Evolutionary conservation across 2,888 invertebrate genomes (phyloP), one percentile per base, ranked within the genome.

Genomic region (Apamea epomidion): DNA sequence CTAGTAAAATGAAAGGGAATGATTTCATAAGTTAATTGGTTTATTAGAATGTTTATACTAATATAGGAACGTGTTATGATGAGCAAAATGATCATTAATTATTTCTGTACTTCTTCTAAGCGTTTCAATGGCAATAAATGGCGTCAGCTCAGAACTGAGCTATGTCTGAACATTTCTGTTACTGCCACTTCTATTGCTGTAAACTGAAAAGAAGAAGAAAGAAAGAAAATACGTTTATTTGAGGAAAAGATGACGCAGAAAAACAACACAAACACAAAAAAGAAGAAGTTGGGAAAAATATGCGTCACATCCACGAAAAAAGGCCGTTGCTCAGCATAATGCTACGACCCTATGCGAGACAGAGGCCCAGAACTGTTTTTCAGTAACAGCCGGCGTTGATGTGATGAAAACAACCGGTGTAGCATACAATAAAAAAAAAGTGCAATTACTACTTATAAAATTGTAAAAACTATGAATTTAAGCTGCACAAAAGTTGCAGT

Each of bases 31-130:
- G 32, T 54, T 6, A 68, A 68, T 79, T 68, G 18, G 58, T 54
- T 84, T 37, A 48, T 71, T 60, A 54, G 25, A 42, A 42, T 58
- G 25, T 58, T 58, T n/a, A 58, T 58, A 25, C 25, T 58, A 25
- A 0, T 25, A 25, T 10, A 58, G 10, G 10, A 25, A 25, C 25
- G 58, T 58, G 58, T 58, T 25, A 58, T 58, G 25, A 58, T 58
- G 58, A 58, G 58, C 58, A 10, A 25, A 58, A n/a, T 25, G 25
- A 58, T 58, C 10, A 58, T 58, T 58, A 58, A 58, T 58, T 2
- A 58, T 25, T 58, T n/a, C 25, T 58, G 12, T 10, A 25, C 2
- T 12, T 58, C 25, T 58, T 58, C 51, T 54, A 8, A 54, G 21
- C 54, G 54, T 54, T 2, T 8, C 0, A 8, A 54, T 8, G 25